Evolutionary conservation across 1,140 invertebrate species (phyloP).

Genomic region (Drosophila lowei): DNA sequence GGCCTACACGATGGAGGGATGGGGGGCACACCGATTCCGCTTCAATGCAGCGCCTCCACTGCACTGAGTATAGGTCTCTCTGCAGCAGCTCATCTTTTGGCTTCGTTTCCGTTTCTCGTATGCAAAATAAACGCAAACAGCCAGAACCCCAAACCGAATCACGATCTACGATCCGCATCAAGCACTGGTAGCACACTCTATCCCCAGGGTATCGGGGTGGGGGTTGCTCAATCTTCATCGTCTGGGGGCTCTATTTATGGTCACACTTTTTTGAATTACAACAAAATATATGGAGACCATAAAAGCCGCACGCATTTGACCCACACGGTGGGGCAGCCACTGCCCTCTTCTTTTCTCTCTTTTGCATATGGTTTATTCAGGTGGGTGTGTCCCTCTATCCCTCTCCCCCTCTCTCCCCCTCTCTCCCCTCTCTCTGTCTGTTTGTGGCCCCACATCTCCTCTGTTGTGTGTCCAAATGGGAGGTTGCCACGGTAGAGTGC

Average conservation of each 20-base stretch:
- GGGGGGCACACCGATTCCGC: constrained; percentile 23
- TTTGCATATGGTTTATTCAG: constrained; percentile 62
- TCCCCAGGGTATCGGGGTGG: constrained; percentile 21
- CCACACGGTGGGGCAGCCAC: constrained; percentile 27
- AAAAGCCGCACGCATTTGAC: constrained; percentile 63
- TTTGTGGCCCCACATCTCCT: neutral
- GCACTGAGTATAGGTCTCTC: too few species aligned
- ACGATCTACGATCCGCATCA: constrained; percentile 3
- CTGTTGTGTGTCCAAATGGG: constrained; percentile 57
- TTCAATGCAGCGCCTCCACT: constrained; percentile 37
- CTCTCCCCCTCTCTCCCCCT: constrained; percentile 1
- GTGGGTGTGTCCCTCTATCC: constrained; percentile 40
- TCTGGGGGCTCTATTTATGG: constrained; percentile 55
- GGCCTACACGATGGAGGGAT: too few species aligned
- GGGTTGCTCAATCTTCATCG: neutral
- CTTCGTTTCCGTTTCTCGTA: constrained; percentile 19
- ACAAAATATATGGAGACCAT: constrained; percentile 37
- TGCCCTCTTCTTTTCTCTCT: constrained; percentile 1
- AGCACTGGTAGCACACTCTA: constrained; percentile 58
- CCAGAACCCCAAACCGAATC: too few species aligned
- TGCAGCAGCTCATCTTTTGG: neutral
- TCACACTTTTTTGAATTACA: constrained; percentile 38
- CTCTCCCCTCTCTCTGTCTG: constrained; percentile 2
- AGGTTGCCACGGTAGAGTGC: constrained; percentile 45
- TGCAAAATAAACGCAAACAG: constrained; percentile 49